Percentiles rank a stretch among this genome's conserved stretches.
Conservation (phyloP, 2,888 invertebrate genomes). For the Reticulitermes lucifugus region DNA sequence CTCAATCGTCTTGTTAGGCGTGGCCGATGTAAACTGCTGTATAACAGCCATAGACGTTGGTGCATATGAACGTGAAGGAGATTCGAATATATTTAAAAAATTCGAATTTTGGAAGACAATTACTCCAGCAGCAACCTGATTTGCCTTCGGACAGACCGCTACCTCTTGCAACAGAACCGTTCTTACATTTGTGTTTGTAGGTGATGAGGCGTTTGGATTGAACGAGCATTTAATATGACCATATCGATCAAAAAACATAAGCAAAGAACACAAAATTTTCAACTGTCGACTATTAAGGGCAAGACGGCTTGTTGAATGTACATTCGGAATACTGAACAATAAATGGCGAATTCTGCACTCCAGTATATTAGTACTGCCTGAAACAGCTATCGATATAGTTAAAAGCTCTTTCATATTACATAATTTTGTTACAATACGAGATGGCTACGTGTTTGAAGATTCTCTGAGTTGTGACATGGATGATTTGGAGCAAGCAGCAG, state of each 20-base stretch:
- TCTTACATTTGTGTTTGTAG: conserved; percentile 11
- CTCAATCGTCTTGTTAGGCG: conserved; percentile 56
- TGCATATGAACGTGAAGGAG: conserved; percentile 20
- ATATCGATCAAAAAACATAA: background rate
- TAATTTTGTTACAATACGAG: background rate
- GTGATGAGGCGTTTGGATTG: background rate
- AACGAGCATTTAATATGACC: background rate
- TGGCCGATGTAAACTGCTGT: conserved; percentile 25
- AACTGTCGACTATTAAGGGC: background rate
- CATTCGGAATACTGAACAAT: background rate
- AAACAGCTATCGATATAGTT: background rate
- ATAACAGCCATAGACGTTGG: conserved; percentile 40
- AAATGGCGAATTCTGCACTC: background rate
- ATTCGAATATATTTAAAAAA: background rate
- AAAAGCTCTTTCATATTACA: background rate
- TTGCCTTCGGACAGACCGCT: background rate
- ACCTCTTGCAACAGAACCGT: background rate
- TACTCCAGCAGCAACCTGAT: background rate
- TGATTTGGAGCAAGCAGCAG: no score
- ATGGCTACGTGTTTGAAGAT: no score
- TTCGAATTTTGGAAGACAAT: background rate
- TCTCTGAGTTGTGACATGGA: no score
- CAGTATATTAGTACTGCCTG: background rate
- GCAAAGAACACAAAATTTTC: background rate
- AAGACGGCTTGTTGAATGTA: background rate